Evolutionary conservation across 2,888 invertebrate genomes (phyloP).

Genomic region (Keiferia lycopersicella): DNA sequence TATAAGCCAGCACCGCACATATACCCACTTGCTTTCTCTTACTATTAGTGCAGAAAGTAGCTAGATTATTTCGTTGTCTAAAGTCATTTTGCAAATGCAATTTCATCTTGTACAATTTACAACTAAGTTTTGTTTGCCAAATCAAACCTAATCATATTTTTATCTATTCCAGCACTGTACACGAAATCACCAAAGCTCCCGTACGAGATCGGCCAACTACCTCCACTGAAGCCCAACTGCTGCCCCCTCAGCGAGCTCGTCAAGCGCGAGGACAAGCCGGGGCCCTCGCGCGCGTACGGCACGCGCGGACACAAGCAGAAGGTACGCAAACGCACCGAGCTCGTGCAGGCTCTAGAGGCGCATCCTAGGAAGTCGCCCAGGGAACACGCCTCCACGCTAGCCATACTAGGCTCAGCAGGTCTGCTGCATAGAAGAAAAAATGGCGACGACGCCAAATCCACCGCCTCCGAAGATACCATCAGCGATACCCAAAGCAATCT

Average conservation of each 20-base stretch:
- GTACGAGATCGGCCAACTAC: slow-evolving; percentile 86
- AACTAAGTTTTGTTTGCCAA: too few species aligned
- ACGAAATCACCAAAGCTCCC: slow-evolving; percentile 86
- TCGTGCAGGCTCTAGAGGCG: slow-evolving; percentile 62
- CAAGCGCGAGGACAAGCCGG: slow-evolving; percentile 64
- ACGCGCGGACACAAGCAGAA: slow-evolving; percentile 71
- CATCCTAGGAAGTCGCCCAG: slow-evolving; percentile 92
- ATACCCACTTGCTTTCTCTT: too few species aligned
- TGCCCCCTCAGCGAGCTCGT: slow-evolving; percentile 75
- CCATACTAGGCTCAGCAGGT: slow-evolving; percentile 86
- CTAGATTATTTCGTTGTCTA: too few species aligned
- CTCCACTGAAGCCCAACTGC: slow-evolving; percentile 81
- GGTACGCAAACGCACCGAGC: slow-evolving; percentile 58
- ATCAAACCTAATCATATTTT: background rate
- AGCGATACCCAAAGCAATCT: slow-evolving; percentile 62
- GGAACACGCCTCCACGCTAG: slow-evolving; percentile 93
- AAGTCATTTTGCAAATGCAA: too few species aligned
- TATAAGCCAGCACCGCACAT: too few species aligned
- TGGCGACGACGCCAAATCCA: slow-evolving; percentile 68
- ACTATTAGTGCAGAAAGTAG: too few species aligned
- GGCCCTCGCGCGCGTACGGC: slow-evolving; percentile 66
- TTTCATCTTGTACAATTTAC: too few species aligned
- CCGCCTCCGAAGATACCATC: slow-evolving; percentile 71
- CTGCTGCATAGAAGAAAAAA: slow-evolving; percentile 79
- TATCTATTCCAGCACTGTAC: slow-evolving; percentile 72